These are phyloP conservation scores for Drosophila rhopaloa DNA, from an alignment of 1,140 invertebrate genomes.

Conservation along the genomic window DNA sequence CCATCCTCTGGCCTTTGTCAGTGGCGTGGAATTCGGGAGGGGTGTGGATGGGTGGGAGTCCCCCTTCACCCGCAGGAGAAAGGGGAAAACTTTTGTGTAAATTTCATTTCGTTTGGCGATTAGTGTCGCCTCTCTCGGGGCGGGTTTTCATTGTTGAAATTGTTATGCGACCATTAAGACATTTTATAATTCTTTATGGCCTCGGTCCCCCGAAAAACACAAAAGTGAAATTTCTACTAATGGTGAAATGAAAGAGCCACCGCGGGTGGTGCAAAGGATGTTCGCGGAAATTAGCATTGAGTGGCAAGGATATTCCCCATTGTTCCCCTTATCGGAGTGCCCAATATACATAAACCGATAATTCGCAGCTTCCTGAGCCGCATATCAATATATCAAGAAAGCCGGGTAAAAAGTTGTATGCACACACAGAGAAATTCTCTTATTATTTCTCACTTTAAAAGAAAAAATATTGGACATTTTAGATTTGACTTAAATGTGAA, in stretches of 20 bases:
- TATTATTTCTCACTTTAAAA: neutral
- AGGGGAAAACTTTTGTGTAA: constrained; percentile 73
- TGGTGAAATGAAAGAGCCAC: constrained; percentile 49
- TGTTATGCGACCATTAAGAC: constrained; percentile 82
- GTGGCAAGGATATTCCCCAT: constrained; percentile 13
- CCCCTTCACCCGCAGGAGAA: neutral
- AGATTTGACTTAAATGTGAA: too few species aligned
- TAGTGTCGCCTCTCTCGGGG: constrained; percentile 71
- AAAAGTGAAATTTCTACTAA: constrained; percentile 65
- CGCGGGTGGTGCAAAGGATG: constrained; percentile 42
- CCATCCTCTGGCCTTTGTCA: constrained; percentile 70
- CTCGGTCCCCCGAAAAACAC: neutral
- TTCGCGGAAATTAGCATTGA: constrained; percentile 58
- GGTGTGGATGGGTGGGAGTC: neutral
- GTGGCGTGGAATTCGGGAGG: neutral
- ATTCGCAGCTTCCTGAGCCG: constrained; percentile 69
- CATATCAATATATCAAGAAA: constrained; percentile 60
- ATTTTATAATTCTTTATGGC: constrained; percentile 83
- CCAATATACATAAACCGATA: constrained; percentile 67
- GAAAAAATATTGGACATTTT: too few species aligned
- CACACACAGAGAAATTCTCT: neutral
- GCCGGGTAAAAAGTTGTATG: constrained; percentile 10
- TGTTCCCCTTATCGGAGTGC: constrained; percentile 32
- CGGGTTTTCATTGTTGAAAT: constrained; percentile 73
- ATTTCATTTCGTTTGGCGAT: constrained; percentile 83